Base-by-base conservation (phyloP, 2,113 vertebrate genomes). In the Platysteira castanea region DNA sequence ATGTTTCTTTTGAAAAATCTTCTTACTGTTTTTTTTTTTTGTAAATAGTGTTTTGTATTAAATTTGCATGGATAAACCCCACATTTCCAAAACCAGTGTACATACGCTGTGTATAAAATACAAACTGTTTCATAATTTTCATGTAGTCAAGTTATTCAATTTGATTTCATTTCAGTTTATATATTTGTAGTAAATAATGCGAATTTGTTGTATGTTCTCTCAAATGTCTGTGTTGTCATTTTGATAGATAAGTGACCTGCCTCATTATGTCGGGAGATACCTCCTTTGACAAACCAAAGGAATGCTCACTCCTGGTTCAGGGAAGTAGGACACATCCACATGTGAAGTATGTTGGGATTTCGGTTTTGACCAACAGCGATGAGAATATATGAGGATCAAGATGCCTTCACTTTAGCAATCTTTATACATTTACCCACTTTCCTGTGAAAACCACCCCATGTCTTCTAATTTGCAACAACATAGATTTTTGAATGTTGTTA, bases 101-200 rank as follows among this genome's bases (percentile, higher is more conserved):
- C 95, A 99, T 98, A 98, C 87, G 91, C 94, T 95, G 92, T 98
- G 98, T 98, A 98, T 97, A 98, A 98, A 98, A 95, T 96, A 96
- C 97, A 98, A 94, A 97, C 94, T 96, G 93, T 98, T 98, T 99
- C 97, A 96, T 98, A 98, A 94, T 77, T 93, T 91, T 89, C 57
- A 87, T 64, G 73, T 94, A 89, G 93, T 95, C 73, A 84, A 87
- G 63, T 94, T 92, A 71, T 8, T 96, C 67, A 47, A 13, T 93
- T 91, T 92, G 24, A 49, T 93, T 82, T 92, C 54, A 23, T 71
- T 91, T 82, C 6, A 31, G 31, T 39, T 84, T 93, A 52, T 80
- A 78, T 87, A 78, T 82, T 91, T 9, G 3, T 96, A 92, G 93
- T 91, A 93, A 94, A 77, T 23, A 67, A 86, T 60, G 79, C 84